Conservation (phyloP, 2,888 invertebrate species). For the Thysanoteuthis rhombus region DNA sequence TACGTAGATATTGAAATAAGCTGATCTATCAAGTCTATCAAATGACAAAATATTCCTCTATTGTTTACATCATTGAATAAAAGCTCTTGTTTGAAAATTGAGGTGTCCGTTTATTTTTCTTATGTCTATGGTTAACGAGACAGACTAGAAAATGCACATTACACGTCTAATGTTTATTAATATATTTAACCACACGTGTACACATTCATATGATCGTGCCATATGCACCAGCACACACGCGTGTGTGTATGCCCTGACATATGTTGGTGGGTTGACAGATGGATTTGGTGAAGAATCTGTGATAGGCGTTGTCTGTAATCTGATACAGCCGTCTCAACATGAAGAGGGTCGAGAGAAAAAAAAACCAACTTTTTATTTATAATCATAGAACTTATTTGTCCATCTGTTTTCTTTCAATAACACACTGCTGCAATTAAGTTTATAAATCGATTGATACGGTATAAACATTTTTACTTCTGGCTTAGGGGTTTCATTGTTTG, state of each 20-base stretch:
- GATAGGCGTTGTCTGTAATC: slow-evolving; percentile 12
- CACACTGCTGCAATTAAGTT: background rate
- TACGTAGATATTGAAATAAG: no score
- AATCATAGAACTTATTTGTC: background rate
- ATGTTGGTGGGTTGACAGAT: background rate
- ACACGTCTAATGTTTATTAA: no score
- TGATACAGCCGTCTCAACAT: background rate
- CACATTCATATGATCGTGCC: no score
- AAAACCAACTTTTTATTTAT: background rate
- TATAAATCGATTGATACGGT: background rate
- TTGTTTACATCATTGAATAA: no score
- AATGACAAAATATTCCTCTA: no score
- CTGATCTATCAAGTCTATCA: no score
- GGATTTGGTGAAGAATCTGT: background rate
- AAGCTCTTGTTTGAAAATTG: no score
- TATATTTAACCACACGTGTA: no score
- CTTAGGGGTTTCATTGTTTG: background rate
- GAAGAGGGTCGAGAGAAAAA: background rate
- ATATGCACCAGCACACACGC: no score
- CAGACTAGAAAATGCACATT: no score
- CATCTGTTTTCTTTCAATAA: background rate
- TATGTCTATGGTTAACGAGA: no score
- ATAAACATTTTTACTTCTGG: background rate
- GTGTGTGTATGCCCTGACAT: background rate
- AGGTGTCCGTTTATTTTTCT: no score